Base-by-base conservation (phyloP, 2,888 invertebrate genomes). In the Cephus pygmeus region DNA sequence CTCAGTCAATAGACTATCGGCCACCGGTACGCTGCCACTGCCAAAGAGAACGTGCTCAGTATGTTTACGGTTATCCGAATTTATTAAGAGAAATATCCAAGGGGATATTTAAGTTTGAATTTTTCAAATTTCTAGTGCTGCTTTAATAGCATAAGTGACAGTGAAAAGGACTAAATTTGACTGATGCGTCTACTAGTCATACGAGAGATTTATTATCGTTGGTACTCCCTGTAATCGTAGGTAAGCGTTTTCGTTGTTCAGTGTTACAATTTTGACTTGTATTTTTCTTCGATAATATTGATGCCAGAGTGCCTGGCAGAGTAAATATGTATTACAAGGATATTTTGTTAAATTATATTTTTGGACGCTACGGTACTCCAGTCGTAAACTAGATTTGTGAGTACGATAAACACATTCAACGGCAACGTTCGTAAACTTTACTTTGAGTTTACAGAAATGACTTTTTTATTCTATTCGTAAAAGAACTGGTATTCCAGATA, bases 1-100 rank as follows among this genome's bases (percentile, higher is more conserved):
- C 71, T 31, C 71, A 71, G 71, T 71, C 71, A 71, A 71, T 12
- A 33, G 71, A 71, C 71, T 71, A 31, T 71, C 31, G 34, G 33
- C 33, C 11, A 15, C 34, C 71, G 31, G 71, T 34, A 71, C 71
- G 33, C 12, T 71, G 71, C 31, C 71, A 34, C 31, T 71, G 71
- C 23, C 56, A 56, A 40, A 40, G 40, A 40, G 40, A 40, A 23
- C 56, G 9, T 56, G 9, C 23, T 56, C 23, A 56, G 56, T 23
- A 56, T 56, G 56, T 23, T 56, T 56, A 56, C 9, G 23, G 15
- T 56, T 56, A 23, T 56, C 6, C 9, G 23, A 23, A 56, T 23
- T 56, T 56, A 56, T 23, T 56, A 56, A 56, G 56, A 56, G 9
- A 56, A 56, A 56, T 56, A 56, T 56, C 2, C 23, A 56, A 56